Conservation (phyloP, 2,797 vertebrate genomes). For the Anableps anableps region DNA sequence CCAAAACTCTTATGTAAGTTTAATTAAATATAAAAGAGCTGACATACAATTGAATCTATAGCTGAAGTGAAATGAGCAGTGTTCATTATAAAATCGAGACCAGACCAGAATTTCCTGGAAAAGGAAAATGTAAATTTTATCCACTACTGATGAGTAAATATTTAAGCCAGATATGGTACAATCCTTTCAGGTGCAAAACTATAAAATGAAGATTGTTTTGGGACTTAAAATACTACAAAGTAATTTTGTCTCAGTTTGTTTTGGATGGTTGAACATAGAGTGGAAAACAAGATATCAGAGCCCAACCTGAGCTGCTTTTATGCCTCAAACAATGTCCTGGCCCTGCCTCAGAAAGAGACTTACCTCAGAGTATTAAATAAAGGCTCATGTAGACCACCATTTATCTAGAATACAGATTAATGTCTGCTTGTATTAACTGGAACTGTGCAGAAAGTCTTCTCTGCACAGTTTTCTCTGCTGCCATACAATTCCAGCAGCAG, state of each 20-base stretch:
- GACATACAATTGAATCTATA: not conserved
- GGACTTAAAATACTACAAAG: not conserved
- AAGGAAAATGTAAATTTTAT: not conserved
- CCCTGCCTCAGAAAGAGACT: not conserved
- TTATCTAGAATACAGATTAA: not conserved
- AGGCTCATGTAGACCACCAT: constrained; percentile 2
- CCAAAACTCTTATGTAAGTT: not conserved
- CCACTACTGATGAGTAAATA: not conserved
- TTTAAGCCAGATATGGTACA: not conserved
- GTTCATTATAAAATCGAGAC: not conserved
- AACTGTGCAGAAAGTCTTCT: constrained; percentile 17
- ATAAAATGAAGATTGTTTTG: not conserved
- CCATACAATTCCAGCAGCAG: constrained; percentile 10
- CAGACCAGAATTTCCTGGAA: not conserved
- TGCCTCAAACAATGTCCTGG: not conserved
- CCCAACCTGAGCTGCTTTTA: constrained; percentile 7
- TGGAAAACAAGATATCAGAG: not conserved
- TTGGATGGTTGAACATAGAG: not conserved
- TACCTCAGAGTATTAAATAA: constrained; percentile 10
- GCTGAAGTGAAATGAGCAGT: not conserved
- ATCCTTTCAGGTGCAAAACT: not conserved
- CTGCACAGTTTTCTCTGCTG: no score
- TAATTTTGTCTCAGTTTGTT: not conserved
- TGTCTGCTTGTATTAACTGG: constrained; percentile 25
- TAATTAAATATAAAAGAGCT: not conserved